Percentiles rank a stretch among this genome's conserved stretches.
These are phyloP conservation scores for Cardiocondyla obscurior DNA, from an alignment of 1,140 invertebrate genomes.

Conservation along the genomic window DNA sequence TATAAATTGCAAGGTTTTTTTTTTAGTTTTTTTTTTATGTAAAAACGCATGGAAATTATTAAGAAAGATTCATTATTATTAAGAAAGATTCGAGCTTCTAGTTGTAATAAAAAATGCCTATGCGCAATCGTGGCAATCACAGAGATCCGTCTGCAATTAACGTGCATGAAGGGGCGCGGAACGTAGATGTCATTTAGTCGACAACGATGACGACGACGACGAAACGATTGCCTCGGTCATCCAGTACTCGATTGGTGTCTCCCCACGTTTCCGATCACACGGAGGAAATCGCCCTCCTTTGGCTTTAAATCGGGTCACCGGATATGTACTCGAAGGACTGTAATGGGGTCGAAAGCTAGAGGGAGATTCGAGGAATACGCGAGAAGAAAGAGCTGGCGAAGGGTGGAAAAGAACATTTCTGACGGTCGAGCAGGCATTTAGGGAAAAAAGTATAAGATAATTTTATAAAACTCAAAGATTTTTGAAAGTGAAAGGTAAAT, in stretches of 20 bases:
- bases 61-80: background rate
- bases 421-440: conserved; percentile 15
- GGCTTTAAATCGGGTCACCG: conserved; percentile 79
- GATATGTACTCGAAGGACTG: conserved; percentile 77
- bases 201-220: conserved; percentile 1
- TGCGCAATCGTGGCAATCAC: background rate
- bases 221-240: conserved; percentile 36
- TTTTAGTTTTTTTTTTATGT: background rate
- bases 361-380: conserved; percentile 52
- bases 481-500: background rate
- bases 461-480: background rate
- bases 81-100: background rate
- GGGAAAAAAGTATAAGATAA: background rate
- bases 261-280: conserved; percentile 58
- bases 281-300: conserved; percentile 67
- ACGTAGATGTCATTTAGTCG: conserved; percentile 28
- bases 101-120: background rate
- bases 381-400: conserved; percentile 39
- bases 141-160: conserved; percentile 28
- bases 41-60: background rate
- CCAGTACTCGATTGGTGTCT: conserved; percentile 57
- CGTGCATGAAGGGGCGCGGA: background rate
- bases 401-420: conserved; percentile 6
- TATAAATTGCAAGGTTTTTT: background rate
- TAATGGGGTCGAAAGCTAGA: conserved; percentile 74